phyloP scores from a whole-genome alignment of 2,797 vertebrate species.

The Poeciliopsis turneri region DNA sequence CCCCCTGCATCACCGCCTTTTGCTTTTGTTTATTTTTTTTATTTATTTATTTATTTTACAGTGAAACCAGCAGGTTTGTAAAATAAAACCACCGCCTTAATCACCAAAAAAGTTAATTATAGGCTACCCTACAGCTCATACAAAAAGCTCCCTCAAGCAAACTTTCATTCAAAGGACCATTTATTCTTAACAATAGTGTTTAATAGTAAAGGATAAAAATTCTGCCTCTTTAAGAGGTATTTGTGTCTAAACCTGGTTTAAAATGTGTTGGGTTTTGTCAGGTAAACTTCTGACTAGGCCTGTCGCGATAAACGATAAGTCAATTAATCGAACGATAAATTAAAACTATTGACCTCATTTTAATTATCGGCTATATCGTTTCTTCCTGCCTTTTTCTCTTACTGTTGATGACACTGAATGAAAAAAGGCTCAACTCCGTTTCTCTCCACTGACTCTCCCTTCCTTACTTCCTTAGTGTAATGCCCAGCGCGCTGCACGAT shows the following conservation, averaged over 20 bases:
- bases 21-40: too few relatives aligned
- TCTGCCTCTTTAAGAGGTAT: background rate
- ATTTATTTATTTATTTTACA: background rate
- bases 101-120: background rate
- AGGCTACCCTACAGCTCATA: background rate
- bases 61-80: background rate
- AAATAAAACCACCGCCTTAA: background rate
- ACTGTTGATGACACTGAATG: too few relatives aligned
- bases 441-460: too few relatives aligned
- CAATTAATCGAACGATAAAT: too few relatives aligned
- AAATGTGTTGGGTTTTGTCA: background rate
- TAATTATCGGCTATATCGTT: too few relatives aligned
- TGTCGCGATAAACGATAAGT: too few relatives aligned
- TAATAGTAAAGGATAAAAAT: background rate
- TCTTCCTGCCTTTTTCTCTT: too few relatives aligned
- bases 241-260: background rate
- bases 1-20: too few relatives aligned
- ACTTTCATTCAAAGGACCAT: background rate
- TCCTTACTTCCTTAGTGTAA: too few relatives aligned
- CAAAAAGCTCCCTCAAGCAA: background rate
- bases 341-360: too few relatives aligned
- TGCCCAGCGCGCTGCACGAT: too few relatives aligned
- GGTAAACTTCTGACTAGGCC: background rate
- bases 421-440: too few relatives aligned
- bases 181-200: background rate